Percentiles rank a stretch among this genome's conserved stretches.
Evolutionary conservation across 2,113 vertebrate species (phyloP).

Genomic region (Procapra przewalskii): DNA sequence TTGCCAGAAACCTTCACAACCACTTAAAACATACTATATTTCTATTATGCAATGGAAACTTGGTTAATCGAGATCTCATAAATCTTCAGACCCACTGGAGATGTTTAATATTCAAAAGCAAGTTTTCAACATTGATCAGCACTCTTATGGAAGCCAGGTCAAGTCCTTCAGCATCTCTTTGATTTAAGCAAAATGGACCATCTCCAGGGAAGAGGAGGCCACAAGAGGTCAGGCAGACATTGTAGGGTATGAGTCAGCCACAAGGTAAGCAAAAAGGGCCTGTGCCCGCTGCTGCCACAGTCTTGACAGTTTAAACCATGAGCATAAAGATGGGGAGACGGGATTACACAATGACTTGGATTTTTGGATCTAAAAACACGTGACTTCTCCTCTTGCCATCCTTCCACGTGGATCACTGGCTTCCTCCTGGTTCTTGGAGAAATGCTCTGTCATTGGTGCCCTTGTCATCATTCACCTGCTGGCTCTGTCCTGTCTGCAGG

Average conservation of each 20-base stretch:
- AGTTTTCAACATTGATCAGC: slow-evolving; percentile 47
- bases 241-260: not conserved
- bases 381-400: not conserved
- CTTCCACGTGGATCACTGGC: not conserved
- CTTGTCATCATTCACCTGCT: not conserved
- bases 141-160: slow-evolving; percentile 54
- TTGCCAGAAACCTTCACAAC: slow-evolving; percentile 47
- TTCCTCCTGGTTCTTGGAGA: not conserved
- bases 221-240: not conserved
- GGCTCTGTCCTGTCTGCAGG: not conserved
- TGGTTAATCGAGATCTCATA: slow-evolving; percentile 42
- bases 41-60: slow-evolving; percentile 14
- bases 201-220: not conserved
- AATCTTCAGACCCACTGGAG: slow-evolving; percentile 49
- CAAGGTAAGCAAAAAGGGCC: not conserved
- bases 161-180: slow-evolving; percentile 23
- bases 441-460: not conserved
- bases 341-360: not conserved
- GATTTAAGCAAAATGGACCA: slow-evolving; percentile 44
- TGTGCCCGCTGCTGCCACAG: not conserved
- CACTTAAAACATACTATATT: slow-evolving; percentile 46
- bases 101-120: slow-evolving; percentile 58
- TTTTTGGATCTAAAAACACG: not conserved
- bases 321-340: not conserved
- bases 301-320: not conserved